Base-by-base conservation (phyloP, 1,140 invertebrate genomes). In the Xylocopa sonorina region DNA sequence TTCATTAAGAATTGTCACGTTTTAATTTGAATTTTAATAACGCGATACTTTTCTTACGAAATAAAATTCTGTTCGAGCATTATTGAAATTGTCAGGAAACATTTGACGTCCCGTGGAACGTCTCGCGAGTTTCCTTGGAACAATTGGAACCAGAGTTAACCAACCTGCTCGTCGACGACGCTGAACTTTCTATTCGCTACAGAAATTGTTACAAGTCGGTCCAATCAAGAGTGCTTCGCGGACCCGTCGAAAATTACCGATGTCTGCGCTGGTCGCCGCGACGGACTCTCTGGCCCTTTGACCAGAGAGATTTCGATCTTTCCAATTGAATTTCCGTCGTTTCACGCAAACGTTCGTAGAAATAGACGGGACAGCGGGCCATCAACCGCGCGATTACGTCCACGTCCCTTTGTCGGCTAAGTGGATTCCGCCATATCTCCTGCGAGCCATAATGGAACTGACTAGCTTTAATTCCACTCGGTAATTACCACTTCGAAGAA, bases 401-500 rank as follows among this genome's bases (percentile, higher is more conserved):
- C 63, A 10, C 43, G 18, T 16, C 18, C 18, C 51, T 58, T 71
- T 57, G 38, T 57, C 38, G 24, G 12, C 7, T 71, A 43, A 29
- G 12, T 71, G 27, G 51, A 71, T 71, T 41, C 34, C 18, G n/a
- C 18, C 18, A 9, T 27, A 24, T 53, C 21, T 32, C 38, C 32
- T 7, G 14, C 24, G 21, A 18, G 16, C 43, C 29, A 34, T 38
- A 57, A 50, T 43, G 51, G 18, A 57, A 16, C 18, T 41, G 34
- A 43, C 51, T 69, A 21, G 34, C 51, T 27, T 57, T 53, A 38
- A 55, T 69, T 41, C 34, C 34, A 12, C 2, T n/a, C 14, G 10
- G 50, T 41, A 41, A 55, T 69, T 55, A 55, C 24, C 50, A 14
- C n/a, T 55, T 53, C 34, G 50, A n/a, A n/a, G n/a, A n/a, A n/a